Evolutionary conservation across 2,113 vertebrate species (phyloP), one percentile per base, ranked within the genome.

Genomic region (Xenopus borealis): DNA sequence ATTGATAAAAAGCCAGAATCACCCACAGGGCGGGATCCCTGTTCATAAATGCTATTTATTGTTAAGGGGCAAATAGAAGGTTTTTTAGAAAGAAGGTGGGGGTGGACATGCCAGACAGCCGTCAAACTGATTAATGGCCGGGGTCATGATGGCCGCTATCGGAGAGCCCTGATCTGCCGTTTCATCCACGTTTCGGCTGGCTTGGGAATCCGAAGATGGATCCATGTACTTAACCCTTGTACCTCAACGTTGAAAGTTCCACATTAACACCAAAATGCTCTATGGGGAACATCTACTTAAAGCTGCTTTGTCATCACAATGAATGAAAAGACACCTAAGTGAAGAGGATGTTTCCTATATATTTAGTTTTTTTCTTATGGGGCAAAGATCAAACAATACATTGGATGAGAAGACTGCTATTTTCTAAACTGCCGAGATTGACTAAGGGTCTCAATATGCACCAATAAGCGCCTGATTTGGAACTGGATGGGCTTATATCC

Each of bases 61-160:
- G 1, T 55, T 50, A 16, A 12, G 14, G 47, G 14, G 8, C 11
- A 50, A 50, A 16, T 0, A 55, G 17, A n/a, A 4, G 6, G 53
- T 1, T 55, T 55, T 27, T 9, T 55, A n/a, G 53, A 9, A n/a
- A 55, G 16, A 55, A 16, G 53, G 17, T 1, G 17, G 53, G 17
- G 17, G 17, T 12, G 14, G 17, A 55, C 13, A 13, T n/a, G 11
- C 45, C 63, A 66, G 40, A 46, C 33, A 18, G 17, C 33, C 14
- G 16, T 64, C 63, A 66, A 18, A 19, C 44, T 66, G 44, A 66
- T 45, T 66, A 66, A 66, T 61, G 58, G 18, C 18, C 11, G 53
- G 16, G 53, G 53, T 55, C 53, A 12, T 4, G 14, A 55, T 27
- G 58, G 58, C 19, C 18, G 20, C 58, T 12, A 11, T 18, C 17